A percentile compares a stretch with the other conserved stretches of the same genome.
Evolutionary conservation across 1,140 invertebrate species (phyloP).

Genomic region (Acarapis woodi): DNA sequence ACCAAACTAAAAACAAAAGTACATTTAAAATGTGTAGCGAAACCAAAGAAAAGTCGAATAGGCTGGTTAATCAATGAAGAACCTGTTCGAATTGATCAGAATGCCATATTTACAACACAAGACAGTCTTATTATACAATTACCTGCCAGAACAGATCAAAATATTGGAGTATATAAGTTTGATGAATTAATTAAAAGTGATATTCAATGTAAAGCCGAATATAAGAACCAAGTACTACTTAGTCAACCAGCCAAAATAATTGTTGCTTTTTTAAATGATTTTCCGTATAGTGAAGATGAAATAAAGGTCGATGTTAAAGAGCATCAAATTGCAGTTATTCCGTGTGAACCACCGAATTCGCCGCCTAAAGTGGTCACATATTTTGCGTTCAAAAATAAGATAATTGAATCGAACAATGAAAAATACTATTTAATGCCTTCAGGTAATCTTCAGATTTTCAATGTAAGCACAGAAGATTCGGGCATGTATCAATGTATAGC

Average conservation of each 20-base stretch:
- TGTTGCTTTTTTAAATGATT: conserved; percentile 11
- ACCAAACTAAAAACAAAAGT: no score
- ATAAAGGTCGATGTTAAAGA: conserved; percentile 19
- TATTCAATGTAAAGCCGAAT: conserved; percentile 12
- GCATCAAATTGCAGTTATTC: conserved; percentile 35
- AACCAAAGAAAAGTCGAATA: not conserved
- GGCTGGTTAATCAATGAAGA: not conserved
- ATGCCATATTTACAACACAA: not conserved
- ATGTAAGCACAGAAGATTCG: conserved; percentile 11
- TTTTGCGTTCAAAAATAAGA: conserved; percentile 9
- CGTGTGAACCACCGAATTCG: conserved; percentile 33
- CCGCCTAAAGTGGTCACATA: conserved; percentile 26
- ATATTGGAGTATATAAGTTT: not conserved
- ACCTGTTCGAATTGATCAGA: not conserved
- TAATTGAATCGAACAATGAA: conserved; percentile 10
- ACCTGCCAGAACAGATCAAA: not conserved
- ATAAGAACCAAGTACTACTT: conserved; percentile 9
- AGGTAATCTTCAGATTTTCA: conserved; percentile 14
- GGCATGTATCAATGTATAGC: conserved; percentile 14
- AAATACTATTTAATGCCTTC: conserved; percentile 13
- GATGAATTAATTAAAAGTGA: not conserved
- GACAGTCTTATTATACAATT: not conserved
- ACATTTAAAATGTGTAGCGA: not conserved
- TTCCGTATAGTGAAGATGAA: conserved; percentile 3
- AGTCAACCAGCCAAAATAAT: conserved; percentile 13